Base-by-base conservation (phyloP, 2,797 vertebrate species). In the Mastacembelus armatus region DNA sequence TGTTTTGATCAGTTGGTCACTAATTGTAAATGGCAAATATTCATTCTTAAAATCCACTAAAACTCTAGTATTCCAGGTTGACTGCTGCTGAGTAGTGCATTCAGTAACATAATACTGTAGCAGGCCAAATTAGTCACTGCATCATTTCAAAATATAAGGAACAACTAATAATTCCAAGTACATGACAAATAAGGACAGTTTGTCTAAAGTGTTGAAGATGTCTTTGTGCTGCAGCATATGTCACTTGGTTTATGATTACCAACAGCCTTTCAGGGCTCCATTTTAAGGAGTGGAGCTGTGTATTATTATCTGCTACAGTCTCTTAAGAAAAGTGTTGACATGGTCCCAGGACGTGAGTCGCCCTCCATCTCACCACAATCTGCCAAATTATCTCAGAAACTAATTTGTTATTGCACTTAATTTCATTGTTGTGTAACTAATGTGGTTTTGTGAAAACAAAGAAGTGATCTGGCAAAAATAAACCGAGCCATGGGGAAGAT, bases 271-370 rank as follows among this genome's bases (percentile, higher is more conserved):
- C 6, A 16, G 8, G 22, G 36, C 43, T 40, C 24, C 22, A 26
- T 51, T 68, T 21, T 18, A 18, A 22, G 16, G 15, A 42, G 29
- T 66, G 56, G 32, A 5, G 21, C 22, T 42, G 39, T 50, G 52
- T 39, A 14, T 49, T 49, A 44, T 47, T 62, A 35, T 59, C 66
- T 59, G 12, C 36, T 16, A 15, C 33, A 35, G 61, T 48, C 39
- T 49, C 24, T 55, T 33, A 24, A 45, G 70, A 52, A 30, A 54
- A 45, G 52, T 52, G 44, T 50, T 58, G 30, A 74, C 55, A 16
- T 56, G 24, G 38, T 54, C 57, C 58, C 74, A 71, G 39, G 69
- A 76, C 56, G 51, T 63, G 72, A 80, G 49, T 78, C 74, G 62
- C 27, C 32, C 2, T 24, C 35, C 42, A 39, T 66, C 55, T 55